Percentiles rank a stretch among this genome's conserved stretches.
phyloP scores from a whole-genome alignment of 92 coral and sea anemone species.

The Zoanthus sansibaricus region DNA sequence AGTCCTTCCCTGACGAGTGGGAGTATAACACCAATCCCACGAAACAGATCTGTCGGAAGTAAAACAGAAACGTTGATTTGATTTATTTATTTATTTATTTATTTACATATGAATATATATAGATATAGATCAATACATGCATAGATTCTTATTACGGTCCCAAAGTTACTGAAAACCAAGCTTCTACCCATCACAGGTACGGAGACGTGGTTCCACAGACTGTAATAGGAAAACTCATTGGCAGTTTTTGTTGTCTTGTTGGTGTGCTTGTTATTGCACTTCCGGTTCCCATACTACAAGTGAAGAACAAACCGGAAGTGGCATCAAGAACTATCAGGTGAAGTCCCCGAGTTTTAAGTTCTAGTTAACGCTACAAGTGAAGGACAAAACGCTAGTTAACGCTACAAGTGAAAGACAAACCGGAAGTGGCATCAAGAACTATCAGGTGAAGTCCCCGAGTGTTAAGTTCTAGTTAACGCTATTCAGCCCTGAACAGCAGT shows the following conservation, averaged over 20 bases:
- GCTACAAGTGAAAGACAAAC: slow-evolving; percentile 75
- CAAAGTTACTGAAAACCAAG: neutral
- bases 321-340: neutral
- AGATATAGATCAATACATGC: too few relatives aligned
- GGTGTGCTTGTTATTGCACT: slow-evolving; percentile 89
- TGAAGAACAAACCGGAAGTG: slow-evolving; percentile 55
- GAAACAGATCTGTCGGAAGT: too few relatives aligned
- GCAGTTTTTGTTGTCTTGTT: slow-evolving; percentile 83
- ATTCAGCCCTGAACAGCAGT: too few relatives aligned
- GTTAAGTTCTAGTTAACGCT: neutral
- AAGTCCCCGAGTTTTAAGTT: neutral
- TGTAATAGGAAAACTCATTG: slow-evolving; percentile 75
- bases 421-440: neutral
- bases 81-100: too few relatives aligned
- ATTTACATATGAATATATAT: too few relatives aligned
- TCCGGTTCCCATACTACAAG: slow-evolving; percentile 86
- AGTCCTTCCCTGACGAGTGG: too few relatives aligned
- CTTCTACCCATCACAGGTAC: slow-evolving; percentile 55
- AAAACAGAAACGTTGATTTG: too few relatives aligned
- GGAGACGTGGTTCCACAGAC: slow-evolving; percentile 91
- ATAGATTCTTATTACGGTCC: neutral
- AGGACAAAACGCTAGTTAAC: too few relatives aligned
- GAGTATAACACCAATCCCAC: too few relatives aligned
- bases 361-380: too few relatives aligned
- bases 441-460: neutral